Evolutionary conservation across 2,888 invertebrate species (phyloP), one percentile per base, ranked within the genome.

Genomic region (Halictus ligatus): DNA sequence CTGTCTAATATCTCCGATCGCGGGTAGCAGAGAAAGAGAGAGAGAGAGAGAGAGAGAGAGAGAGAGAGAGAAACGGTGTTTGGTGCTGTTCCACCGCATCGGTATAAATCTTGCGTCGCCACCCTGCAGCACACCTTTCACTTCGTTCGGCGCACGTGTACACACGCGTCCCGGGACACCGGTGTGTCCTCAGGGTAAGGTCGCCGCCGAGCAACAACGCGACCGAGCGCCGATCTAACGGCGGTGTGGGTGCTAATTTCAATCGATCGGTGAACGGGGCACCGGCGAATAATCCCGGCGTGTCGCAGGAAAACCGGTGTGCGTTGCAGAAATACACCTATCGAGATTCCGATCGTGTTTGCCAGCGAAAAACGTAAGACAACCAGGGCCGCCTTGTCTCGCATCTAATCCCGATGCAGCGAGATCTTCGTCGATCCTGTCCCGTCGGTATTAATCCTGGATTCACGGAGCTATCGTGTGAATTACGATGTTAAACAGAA

Each of bases 81-180:
- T 35, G 48, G 64, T 67, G 67, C 67, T 21, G 67, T 67, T 67
- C 35, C 67, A 67, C 67, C 67, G 67, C 35, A 35, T 35, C 67
- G 10, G 35, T 29, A 67, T 67, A 67, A 67, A 67, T 67, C 67
- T 64, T 35, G 67, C 67, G 21, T 54, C 54, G 69, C 67, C 67
- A 67, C 67, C 67, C 67, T 67, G 67, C 64, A 64, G 76, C 46
- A 35, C 67, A 89, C 93, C 93, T 93, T 93, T 93, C 93, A 93
- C 93, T 93, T 92, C 82, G 84, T 84, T 5, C 25, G 54, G 84
- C 84, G 88, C 91, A 91, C 91, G 90, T 89, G 90, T 88, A 84
- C 80, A 75, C 78, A 29, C 54, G 85, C 89, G 84, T 84, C 80
- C 60, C 25, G n/a, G 25, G 25, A 60, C 60, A 29, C 81, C 75